A percentile compares a stretch with the other conserved stretches of the same genome.
phyloP scores from a whole-genome alignment of 2,888 invertebrate genomes.

The Troglohyphantes excavatus region DNA sequence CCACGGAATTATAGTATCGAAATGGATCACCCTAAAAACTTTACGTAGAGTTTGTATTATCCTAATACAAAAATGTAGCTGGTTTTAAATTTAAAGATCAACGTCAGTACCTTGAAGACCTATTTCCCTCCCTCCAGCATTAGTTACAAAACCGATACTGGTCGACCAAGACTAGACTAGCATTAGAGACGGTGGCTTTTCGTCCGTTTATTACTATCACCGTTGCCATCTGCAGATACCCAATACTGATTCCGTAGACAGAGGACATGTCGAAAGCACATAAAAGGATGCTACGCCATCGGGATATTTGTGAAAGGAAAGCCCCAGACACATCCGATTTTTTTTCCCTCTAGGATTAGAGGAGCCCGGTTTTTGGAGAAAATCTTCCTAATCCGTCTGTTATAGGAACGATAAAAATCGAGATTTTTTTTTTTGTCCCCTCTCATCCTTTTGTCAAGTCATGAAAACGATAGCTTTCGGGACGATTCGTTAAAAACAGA shows the following conservation, averaged over 20 bases:
- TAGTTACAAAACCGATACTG: neutral
- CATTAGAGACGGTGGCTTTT: neutral
- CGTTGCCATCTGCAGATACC: constrained; percentile 56
- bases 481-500: constrained; percentile 19
- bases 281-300: constrained; percentile 59
- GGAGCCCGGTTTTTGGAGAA: constrained; percentile 52
- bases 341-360: constrained; percentile 64
- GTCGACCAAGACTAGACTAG: neutral
- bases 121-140: no score
- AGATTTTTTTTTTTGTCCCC: constrained; percentile 7
- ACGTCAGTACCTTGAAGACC: no score
- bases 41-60: no score
- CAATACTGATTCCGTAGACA: neutral
- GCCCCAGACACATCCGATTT: constrained; percentile 26
- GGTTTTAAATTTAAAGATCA: no score
- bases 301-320: constrained; percentile 41
- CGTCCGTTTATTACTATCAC: neutral
- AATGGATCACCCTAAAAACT: no score
- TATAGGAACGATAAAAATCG: constrained; percentile 73
- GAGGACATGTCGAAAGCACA: constrained; percentile 46
- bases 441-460: neutral
- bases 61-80: no score
- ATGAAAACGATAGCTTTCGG: constrained; percentile 61
- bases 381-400: constrained; percentile 77
- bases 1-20: no score